Evolutionary conservation across 2,113 vertebrate species (phyloP).

Genomic region (Casuarius casuarius): DNA sequence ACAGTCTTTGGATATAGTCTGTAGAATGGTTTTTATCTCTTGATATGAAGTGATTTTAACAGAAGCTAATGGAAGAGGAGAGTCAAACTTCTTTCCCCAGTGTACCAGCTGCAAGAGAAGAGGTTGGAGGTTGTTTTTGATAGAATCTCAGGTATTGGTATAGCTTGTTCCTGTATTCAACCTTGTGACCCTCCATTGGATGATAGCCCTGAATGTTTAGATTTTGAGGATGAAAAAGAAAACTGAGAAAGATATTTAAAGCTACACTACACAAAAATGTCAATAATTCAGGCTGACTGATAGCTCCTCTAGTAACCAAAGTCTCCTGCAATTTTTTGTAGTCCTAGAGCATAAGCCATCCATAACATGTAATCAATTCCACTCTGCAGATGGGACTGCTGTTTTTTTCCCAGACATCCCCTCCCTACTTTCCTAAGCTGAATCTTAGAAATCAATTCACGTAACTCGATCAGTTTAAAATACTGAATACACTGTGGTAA

Average conservation of each 20-base stretch:
- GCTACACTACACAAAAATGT: conserved; percentile 44
- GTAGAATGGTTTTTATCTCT: not conserved
- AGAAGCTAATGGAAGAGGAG: not conserved
- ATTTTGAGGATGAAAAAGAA: conserved; percentile 61
- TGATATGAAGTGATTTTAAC: not conserved
- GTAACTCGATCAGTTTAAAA: conserved; percentile 24
- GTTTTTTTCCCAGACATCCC: not conserved
- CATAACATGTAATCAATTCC: conserved; percentile 62
- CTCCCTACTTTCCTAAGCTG: not conserved
- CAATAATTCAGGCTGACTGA: conserved; percentile 67
- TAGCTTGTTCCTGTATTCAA: not conserved
- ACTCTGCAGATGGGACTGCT: conserved; percentile 13
- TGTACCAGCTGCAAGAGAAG: not conserved
- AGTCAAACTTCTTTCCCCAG: not conserved
- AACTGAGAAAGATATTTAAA: conserved; percentile 45
- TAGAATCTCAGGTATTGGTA: not conserved
- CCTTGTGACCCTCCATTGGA: not conserved
- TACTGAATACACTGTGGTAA: not conserved
- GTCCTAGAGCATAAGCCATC: conserved; percentile 38
- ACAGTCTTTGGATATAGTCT: not conserved
- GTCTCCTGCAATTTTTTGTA: conserved; percentile 67
- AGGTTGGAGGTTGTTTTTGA: not conserved
- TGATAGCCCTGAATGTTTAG: conserved; percentile 31
- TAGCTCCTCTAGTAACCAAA: conserved; percentile 37
- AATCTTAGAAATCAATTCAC: conserved; percentile 21